Conservation (phyloP, 2,113 vertebrate species). For the Monopterus albus region DNA sequence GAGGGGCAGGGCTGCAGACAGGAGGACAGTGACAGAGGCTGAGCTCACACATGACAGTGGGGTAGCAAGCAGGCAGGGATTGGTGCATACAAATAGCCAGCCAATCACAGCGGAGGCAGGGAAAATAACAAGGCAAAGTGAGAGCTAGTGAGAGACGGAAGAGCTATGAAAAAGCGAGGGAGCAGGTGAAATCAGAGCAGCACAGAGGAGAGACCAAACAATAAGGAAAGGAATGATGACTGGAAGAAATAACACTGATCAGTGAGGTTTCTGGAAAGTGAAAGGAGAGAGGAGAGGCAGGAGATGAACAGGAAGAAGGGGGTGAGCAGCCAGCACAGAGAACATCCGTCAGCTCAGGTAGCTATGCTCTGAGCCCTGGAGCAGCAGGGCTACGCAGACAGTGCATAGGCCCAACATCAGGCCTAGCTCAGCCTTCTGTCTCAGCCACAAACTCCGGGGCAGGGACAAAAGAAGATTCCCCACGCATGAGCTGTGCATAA, state of each 20-base stretch:
- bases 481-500: constrained; percentile 9
- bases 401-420: constrained; percentile 58
- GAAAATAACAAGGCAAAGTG: constrained; percentile 69
- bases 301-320: constrained; percentile 63
- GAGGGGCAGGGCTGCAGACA: constrained; percentile 60
- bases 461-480: constrained; percentile 36
- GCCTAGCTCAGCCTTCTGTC: constrained; percentile 41
- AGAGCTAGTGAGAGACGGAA: constrained; percentile 70
- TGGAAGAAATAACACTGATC: constrained; percentile 43
- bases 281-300: constrained; percentile 39
- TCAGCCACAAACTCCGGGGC: constrained; percentile 34
- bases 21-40: constrained; percentile 52
- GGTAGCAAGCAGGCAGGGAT: constrained; percentile 57
- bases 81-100: constrained; percentile 82
- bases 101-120: constrained; percentile 77
- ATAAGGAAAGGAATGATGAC: constrained; percentile 51
- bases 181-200: constrained; percentile 74
- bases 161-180: constrained; percentile 74
- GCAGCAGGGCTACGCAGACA: constrained; percentile 60
- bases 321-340: constrained; percentile 56
- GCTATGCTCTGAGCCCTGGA: constrained; percentile 75
- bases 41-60: constrained; percentile 63
- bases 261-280: constrained; percentile 60
- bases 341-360: constrained; percentile 64
- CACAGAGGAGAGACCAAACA: constrained; percentile 50